Evolutionary conservation across 2,888 invertebrate genomes (phyloP).

Genomic region (Taphrorychus bicolor): DNA sequence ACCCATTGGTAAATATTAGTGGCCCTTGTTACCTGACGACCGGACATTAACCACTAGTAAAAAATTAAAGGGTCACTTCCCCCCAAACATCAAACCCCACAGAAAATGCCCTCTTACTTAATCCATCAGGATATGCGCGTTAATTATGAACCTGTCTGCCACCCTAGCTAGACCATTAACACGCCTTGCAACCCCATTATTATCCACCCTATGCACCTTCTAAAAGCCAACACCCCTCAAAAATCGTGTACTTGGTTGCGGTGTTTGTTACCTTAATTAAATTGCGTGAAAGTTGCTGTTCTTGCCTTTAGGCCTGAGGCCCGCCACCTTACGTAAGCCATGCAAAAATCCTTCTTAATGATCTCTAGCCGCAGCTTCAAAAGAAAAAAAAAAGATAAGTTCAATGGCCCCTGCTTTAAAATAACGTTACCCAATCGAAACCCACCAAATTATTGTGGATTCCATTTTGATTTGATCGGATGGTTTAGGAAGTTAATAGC

Average conservation of each 20-base stretch:
- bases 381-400: not conserved
- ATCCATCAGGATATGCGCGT: not conserved
- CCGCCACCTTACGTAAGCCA: not conserved
- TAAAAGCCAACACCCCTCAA: not conserved
- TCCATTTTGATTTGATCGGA: not conserved
- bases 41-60: not conserved
- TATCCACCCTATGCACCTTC: not conserved
- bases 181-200: not conserved
- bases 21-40: no score
- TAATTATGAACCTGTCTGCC: not conserved
- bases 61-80: not conserved
- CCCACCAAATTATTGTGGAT: constrained; percentile 4
- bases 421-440: constrained; percentile 4
- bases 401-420: constrained; percentile 5
- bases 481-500: constrained; percentile 4
- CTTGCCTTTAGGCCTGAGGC: not conserved
- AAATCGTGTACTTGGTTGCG: no score
- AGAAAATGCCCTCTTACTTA: not conserved
- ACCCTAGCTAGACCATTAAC: not conserved
- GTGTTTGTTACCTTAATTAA: no score
- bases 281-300: no score
- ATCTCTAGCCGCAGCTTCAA: not conserved
- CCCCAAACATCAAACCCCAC: not conserved
- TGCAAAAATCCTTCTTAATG: not conserved
- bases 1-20: no score